Conservation (phyloP, 2,888 invertebrate species). For the Mythimna ferrago region DNA sequence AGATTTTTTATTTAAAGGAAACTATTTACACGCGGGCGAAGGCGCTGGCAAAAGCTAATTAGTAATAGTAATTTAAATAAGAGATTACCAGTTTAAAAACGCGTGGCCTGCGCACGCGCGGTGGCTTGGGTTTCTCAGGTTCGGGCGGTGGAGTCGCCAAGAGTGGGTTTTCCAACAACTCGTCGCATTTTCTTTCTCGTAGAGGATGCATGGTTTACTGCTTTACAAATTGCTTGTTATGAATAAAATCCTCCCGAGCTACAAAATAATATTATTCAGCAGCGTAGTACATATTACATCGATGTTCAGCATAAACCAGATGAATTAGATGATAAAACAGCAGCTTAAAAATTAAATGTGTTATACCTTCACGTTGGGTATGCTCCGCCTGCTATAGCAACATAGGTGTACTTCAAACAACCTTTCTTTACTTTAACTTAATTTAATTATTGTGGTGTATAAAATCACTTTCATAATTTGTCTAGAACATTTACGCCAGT, state of each 20-base stretch:
- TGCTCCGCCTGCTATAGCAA: neutral
- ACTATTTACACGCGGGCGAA: too few species aligned
- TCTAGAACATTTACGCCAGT: conserved; percentile 7
- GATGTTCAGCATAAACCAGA: neutral
- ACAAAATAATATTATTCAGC: neutral
- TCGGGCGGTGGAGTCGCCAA: conserved; percentile 83
- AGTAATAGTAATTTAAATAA: neutral
- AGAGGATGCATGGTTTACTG: conserved; percentile 78
- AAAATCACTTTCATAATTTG: conserved; percentile 39
- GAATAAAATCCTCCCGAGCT: conserved; percentile 11
- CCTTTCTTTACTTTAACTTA: neutral
- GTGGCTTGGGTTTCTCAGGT: conserved; percentile 80
- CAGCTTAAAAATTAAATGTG: neutral
- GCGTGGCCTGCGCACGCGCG: conserved; percentile 78
- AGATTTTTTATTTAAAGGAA: too few species aligned
- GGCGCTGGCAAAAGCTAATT: too few species aligned
- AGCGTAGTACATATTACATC: too few species aligned
- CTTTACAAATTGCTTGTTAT: conserved; percentile 19
- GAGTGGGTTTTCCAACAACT: conserved; percentile 76
- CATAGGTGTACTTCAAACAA: conserved; percentile 14
- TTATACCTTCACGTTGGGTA: conserved; percentile 11
- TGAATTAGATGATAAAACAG: neutral
- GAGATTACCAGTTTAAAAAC: conserved; percentile 80
- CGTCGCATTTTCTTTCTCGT: conserved; percentile 78
- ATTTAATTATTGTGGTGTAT: neutral